Percentiles rank a stretch among this genome's conserved stretches.
These are phyloP conservation scores for Homarus americanus DNA, from an alignment of 1,140 invertebrate species.

Conservation along the genomic window DNA sequence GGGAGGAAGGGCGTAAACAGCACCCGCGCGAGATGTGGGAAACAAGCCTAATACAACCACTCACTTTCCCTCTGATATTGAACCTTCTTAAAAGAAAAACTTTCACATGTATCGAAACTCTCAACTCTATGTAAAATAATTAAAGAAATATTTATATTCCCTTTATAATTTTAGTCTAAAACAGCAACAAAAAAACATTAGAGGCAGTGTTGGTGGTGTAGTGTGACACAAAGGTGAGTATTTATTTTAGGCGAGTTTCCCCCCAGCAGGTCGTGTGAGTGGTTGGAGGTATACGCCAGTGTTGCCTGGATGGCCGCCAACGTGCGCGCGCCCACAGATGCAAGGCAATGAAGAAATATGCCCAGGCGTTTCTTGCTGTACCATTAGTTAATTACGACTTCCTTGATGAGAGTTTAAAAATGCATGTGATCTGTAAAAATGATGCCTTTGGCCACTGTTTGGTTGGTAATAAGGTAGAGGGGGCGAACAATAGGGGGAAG, in stretches of 20 bases:
- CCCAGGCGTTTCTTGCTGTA: slow-evolving; percentile 67
- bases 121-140: no score
- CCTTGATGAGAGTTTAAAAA: slow-evolving; percentile 73
- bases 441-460: slow-evolving; percentile 29
- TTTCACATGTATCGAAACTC: no score
- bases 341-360: slow-evolving; percentile 70
- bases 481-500: not conserved
- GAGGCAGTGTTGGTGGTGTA: no score
- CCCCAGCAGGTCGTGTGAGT: no score
- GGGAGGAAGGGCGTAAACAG: slow-evolving; percentile 49
- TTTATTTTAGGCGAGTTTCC: no score
- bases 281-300: no score
- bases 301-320: not conserved
- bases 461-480: not conserved
- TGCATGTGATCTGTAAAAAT: slow-evolving; percentile 72
- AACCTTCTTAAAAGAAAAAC: no score
- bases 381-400: slow-evolving; percentile 73
- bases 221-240: no score
- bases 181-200: no score
- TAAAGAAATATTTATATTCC: no score
- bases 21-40: not conserved
- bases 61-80: not conserved
- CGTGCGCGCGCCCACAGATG: slow-evolving; percentile 42
- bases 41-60: not conserved
- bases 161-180: no score